Conservation (phyloP, 1,140 invertebrate genomes). For the Limonius californicus region DNA sequence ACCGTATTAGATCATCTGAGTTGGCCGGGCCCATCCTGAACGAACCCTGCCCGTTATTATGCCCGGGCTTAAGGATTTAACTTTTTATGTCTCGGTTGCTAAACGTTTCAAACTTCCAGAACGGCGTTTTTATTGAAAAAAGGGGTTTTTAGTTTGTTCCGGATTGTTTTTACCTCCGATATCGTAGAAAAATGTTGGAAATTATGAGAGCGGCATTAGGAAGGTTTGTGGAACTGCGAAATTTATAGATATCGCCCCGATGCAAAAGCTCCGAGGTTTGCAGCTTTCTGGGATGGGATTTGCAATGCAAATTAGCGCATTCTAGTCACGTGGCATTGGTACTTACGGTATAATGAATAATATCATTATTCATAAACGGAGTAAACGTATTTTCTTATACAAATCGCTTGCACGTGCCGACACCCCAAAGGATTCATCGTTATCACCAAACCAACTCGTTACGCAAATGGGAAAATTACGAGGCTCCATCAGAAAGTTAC, state of each 20-base stretch:
- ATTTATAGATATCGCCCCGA: too few relatives aligned
- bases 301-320: background rate
- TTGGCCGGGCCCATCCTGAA: background rate
- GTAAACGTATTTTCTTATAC: background rate
- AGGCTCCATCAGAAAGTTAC: too few relatives aligned
- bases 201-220: too few relatives aligned
- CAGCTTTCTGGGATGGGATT: background rate
- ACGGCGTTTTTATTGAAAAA: too few relatives aligned
- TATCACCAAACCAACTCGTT: background rate
- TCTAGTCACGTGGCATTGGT: background rate
- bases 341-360: background rate
- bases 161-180: too few relatives aligned
- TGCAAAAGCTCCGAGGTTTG: too few relatives aligned
- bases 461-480: too few relatives aligned
- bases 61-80: background rate
- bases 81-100: background rate
- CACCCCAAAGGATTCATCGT: background rate
- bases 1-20: background rate
- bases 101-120: background rate
- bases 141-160: too few relatives aligned
- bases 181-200: too few relatives aligned
- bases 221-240: too few relatives aligned
- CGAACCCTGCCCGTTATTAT: background rate
- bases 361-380: background rate
- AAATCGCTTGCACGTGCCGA: background rate